These are phyloP conservation scores for Eupithecia inturbata DNA, from an alignment of 2,888 invertebrate genomes.

Conservation along the genomic window DNA sequence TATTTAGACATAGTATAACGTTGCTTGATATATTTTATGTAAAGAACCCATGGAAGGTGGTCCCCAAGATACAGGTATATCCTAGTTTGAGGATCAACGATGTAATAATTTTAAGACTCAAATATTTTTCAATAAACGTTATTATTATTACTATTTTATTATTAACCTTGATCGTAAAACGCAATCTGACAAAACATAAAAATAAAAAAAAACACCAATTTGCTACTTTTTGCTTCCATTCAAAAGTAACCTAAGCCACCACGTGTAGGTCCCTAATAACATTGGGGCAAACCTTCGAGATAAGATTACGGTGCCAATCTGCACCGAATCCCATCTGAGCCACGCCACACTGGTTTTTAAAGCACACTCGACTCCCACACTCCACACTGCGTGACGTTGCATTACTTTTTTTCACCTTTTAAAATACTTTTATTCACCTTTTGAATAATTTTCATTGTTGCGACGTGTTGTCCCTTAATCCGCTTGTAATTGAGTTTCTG, in stretches of 20 bases:
- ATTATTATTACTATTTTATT: neutral
- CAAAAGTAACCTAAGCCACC: conserved; percentile 28
- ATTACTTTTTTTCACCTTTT: conserved; percentile 56
- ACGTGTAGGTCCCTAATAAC: conserved; percentile 67
- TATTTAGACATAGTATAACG: too few relatives aligned
- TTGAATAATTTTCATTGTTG: conserved; percentile 63
- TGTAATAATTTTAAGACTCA: too few relatives aligned
- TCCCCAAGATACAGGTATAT: too few relatives aligned
- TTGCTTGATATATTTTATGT: too few relatives aligned
- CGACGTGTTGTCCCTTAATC: conserved; percentile 71
- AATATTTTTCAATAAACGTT: too few relatives aligned
- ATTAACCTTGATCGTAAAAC: neutral
- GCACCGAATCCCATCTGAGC: conserved; percentile 77
- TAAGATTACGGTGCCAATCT: conserved; percentile 76
- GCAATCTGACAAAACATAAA: neutral
- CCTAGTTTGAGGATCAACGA: too few relatives aligned
- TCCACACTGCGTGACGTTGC: conserved; percentile 65
- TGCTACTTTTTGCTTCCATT: conserved; percentile 2
- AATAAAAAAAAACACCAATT: neutral
- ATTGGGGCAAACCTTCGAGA: conserved; percentile 56
- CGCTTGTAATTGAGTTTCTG: conserved; percentile 66
- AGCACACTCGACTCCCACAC: conserved; percentile 76
- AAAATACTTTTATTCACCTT: conserved; percentile 43
- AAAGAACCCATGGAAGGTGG: too few relatives aligned
- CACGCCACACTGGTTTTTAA: conserved; percentile 80